These are phyloP conservation scores for Spicauda simplicius DNA, from an alignment of 2,888 invertebrate species.

Conservation along the genomic window DNA sequence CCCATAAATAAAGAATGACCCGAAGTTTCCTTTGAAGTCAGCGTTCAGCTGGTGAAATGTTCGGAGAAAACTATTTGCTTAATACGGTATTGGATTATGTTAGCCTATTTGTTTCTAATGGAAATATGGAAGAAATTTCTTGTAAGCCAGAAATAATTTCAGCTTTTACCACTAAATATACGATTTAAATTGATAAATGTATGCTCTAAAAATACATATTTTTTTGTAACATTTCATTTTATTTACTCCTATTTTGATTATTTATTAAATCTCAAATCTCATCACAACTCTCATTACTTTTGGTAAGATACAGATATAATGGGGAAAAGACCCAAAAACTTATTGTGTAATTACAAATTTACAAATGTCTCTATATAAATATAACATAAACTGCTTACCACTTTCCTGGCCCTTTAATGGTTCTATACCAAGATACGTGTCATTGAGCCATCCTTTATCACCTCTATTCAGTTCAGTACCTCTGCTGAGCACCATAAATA, in stretches of 20 bases:
- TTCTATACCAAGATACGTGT: neutral
- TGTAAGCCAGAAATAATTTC: no score
- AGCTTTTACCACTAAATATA: no score
- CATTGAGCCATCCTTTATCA: slow-evolving; percentile 19
- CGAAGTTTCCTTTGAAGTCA: slow-evolving; percentile 17
- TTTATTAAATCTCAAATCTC: no score
- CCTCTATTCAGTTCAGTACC: slow-evolving; percentile 29
- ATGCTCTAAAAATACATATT: no score
- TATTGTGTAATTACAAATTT: neutral
- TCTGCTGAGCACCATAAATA: slow-evolving; percentile 25
- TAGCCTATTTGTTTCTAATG: neutral
- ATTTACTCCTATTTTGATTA: no score
- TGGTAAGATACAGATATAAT: no score
- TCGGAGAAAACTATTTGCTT: slow-evolving; percentile 8
- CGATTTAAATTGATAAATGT: no score
- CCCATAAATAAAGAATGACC: slow-evolving; percentile 18
- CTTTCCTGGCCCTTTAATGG: neutral
- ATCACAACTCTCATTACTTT: no score
- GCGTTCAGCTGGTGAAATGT: slow-evolving; percentile 11
- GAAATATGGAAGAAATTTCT: neutral
- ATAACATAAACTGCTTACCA: neutral
- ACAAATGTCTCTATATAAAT: neutral
- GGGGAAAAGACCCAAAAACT: no score
- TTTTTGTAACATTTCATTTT: no score
- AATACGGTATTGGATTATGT: neutral